These are phyloP conservation scores for Gisinianus flammeolus DNA, from an alignment of 2,888 invertebrate genomes.

Conservation along the genomic window DNA sequence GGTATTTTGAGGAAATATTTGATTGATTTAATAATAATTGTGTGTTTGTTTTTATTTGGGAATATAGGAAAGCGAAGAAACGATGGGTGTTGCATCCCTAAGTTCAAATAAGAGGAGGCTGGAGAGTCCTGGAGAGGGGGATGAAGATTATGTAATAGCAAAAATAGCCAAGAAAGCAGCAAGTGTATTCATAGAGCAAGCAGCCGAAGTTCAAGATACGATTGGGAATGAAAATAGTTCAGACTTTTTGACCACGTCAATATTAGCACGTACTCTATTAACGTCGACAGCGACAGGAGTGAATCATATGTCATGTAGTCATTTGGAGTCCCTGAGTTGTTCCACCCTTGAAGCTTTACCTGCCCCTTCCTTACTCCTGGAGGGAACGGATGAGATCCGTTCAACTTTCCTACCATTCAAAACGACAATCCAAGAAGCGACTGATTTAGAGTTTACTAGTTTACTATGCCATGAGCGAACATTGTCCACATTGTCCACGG, in stretches of 20 bases:
- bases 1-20: not conserved
- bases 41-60: slow-evolving; percentile 33
- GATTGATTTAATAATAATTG: not conserved
- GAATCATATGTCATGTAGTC: slow-evolving; percentile 38
- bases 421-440: slow-evolving; percentile 46
- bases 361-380: slow-evolving; percentile 44
- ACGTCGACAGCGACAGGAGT: slow-evolving; percentile 43
- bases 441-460: slow-evolving; percentile 49
- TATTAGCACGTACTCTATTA: slow-evolving; percentile 57
- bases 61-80: slow-evolving; percentile 44
- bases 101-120: slow-evolving; percentile 56
- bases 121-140: slow-evolving; percentile 45
- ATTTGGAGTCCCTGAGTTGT: slow-evolving; percentile 51
- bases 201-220: slow-evolving; percentile 24
- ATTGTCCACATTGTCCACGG: slow-evolving; percentile 39
- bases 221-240: slow-evolving; percentile 49
- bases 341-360: slow-evolving; percentile 55
- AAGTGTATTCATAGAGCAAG: slow-evolving; percentile 13
- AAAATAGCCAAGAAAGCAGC: slow-evolving; percentile 46
- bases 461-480: slow-evolving; percentile 49
- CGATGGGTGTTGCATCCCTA: slow-evolving; percentile 58
- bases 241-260: slow-evolving; percentile 58
- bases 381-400: slow-evolving; percentile 43
- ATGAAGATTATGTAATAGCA: slow-evolving; percentile 51
- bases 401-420: slow-evolving; percentile 43